Evolutionary conservation across 1,140 invertebrate species (phyloP), one percentile per base, ranked within the genome.

Genomic region (Schmidtea mediterranea): DNA sequence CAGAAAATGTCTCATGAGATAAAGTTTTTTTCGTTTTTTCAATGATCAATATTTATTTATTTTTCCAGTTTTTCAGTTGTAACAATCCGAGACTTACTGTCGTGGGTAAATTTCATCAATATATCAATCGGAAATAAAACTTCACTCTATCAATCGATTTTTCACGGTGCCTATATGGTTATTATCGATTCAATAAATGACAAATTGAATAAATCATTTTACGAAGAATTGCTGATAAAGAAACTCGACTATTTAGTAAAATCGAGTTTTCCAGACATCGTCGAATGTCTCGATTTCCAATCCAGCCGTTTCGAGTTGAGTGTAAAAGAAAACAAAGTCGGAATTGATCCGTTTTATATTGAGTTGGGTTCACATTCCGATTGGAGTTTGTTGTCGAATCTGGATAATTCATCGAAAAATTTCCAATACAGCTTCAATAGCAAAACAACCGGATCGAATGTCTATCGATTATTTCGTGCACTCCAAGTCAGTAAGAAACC

Each of bases 21-120:
- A n/a, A n/a, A n/a, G n/a, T n/a, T n/a, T n/a, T n/a, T n/a, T n/a
- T n/a, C n/a, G n/a, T n/a, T n/a, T n/a, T n/a, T n/a, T n/a, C n/a
- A n/a, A n/a, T n/a, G n/a, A n/a, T n/a, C n/a, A n/a, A n/a, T n/a
- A n/a, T n/a, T n/a, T n/a, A n/a, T n/a, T n/a, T n/a, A n/a, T n/a
- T n/a, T n/a, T n/a, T n/a, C n/a, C 10, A 32, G 26, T 32, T 32
- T 32, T 32, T 32, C 26, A 32, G 26, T 61, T n/a, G 56, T 86
- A 16, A 94, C 81, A 55, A 79, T 94, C 40, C 72, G 90, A 58
- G 90, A 97, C 62, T 71, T 94, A 46, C 65, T 95, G 18, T 78
- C 78, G 0, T 92, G 87, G 83, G 77, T 86, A 0, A 68, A 80
- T 53, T 92, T 95, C 59, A 79, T 95, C 46, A 86, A 8, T 82